Conservation (phyloP, 2,888 invertebrate genomes). For the Rotaria macrura region DNA sequence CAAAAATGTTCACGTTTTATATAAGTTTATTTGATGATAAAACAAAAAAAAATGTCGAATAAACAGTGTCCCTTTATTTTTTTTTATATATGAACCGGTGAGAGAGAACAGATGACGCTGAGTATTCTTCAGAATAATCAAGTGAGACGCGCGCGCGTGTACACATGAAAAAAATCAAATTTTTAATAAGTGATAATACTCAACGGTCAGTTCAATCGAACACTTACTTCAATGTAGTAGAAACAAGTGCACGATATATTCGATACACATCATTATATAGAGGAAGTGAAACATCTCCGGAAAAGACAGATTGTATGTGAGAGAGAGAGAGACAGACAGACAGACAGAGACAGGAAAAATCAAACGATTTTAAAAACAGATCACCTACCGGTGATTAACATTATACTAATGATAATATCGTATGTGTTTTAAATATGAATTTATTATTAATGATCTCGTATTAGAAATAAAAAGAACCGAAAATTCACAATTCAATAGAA, state of each 20-base stretch:
- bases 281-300: not conserved
- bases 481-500: not conserved
- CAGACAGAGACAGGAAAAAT: too few relatives aligned
- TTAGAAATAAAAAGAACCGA: not conserved
- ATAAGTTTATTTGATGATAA: too few relatives aligned
- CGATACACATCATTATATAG: not conserved
- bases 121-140: not conserved
- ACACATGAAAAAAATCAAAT: not conserved
- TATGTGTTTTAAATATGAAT: not conserved
- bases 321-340: too few relatives aligned
- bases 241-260: not conserved
- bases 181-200: not conserved
- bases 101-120: not conserved
- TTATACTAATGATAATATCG: not conserved
- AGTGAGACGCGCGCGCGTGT: not conserved
- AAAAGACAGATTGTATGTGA: not conserved
- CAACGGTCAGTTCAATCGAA: not conserved
- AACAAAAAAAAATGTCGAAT: not conserved
- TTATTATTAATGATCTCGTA: not conserved
- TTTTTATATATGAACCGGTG: not conserved
- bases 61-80: not conserved
- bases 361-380: not conserved
- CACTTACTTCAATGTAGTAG: not conserved
- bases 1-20: too few relatives aligned
- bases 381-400: not conserved